Evolutionary conservation across 2,888 invertebrate genomes (phyloP), one percentile per base, ranked within the genome.

Genomic region (Colletes collaris): DNA sequence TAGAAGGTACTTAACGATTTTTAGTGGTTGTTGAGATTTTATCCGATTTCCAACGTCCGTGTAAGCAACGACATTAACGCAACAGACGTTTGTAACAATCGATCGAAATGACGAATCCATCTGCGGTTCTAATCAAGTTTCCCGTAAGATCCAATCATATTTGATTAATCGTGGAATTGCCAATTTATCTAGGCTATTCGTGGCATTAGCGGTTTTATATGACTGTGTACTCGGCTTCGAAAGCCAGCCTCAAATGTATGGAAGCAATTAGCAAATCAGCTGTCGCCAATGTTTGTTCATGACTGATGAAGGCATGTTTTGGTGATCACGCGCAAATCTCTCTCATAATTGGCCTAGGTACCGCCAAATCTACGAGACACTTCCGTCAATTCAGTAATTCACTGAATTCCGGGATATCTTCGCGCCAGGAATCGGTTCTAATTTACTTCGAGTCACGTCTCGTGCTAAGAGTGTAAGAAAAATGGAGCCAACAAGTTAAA

Each of bases 201-300:
- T 74, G 79, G 78, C 58, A 82, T 86, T 86, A 81, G 76, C 55
- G 82, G 71, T 75, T 78, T 82, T 81, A 53, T 80, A 74, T 76
- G 73, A 67, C 82, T 82, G 76, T 74, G 59, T 76, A 56, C 64
- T 66, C 59, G 66, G 71, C 58, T 76, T 64, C 77, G 72, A 87
- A 86, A 80, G 81, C 83, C 46, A 60, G 59, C 73, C 80, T 79
- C 81, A 76, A 80, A 83, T 86, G 74, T 85, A 86, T 77, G 85
- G 79, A 75, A 86, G 77, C 88, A 87, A 88, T 88, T 86, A 88
- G 84, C 86, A 87, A 89, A 88, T 87, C 86, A 89, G 86, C 83
- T 82, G 82, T 87, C 83, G 67, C 76, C 83, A 79, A 77, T 86
- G 82, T 82, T 79, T 84, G 83, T 75, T 62, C 67, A 64, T 89